phyloP scores from a whole-genome alignment of 1,140 invertebrate genomes.

The Drosophila sproati region DNA sequence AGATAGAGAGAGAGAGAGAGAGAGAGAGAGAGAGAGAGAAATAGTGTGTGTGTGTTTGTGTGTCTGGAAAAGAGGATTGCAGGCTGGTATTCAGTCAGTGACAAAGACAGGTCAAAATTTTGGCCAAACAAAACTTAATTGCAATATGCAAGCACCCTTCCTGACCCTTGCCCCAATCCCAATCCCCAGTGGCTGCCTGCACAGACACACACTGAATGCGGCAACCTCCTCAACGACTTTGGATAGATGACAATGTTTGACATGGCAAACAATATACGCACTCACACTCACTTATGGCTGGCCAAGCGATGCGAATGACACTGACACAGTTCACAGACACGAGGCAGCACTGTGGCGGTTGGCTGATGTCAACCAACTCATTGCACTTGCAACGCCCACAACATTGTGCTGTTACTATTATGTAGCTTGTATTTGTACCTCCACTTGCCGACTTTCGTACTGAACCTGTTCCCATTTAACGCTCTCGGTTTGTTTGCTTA shows the following conservation, averaged over 20 bases:
- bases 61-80: too few species aligned
- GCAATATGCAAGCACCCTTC: slow-evolving; percentile 65
- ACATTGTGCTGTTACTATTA: slow-evolving; percentile 29
- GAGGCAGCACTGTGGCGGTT: slow-evolving; percentile 1
- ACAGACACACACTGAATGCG: too few species aligned
- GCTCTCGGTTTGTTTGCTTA: slow-evolving; percentile 64
- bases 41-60: background rate
- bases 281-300: slow-evolving; percentile 18
- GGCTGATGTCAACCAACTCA: slow-evolving; percentile 24
- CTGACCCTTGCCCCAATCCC: background rate
- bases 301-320: slow-evolving; percentile 61
- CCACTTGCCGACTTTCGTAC: slow-evolving; percentile 7
- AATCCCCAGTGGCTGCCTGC: too few species aligned
- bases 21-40: background rate
- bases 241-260: slow-evolving; percentile 79
- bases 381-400: slow-evolving; percentile 58
- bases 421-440: background rate
- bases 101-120: slow-evolving; percentile 47
- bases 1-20: slow-evolving; percentile 4
- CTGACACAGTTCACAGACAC: slow-evolving; percentile 61
- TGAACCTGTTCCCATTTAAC: slow-evolving; percentile 74
- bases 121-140: slow-evolving; percentile 76
- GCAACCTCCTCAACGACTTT: slow-evolving; percentile 43
- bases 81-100: slow-evolving; percentile 14
- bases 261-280: slow-evolving; percentile 71